A percentile compares a stretch with the other conserved stretches of the same genome.
phyloP scores from a whole-genome alignment of 2,888 invertebrate genomes.

The Hirtodrosophila histrioides region DNA sequence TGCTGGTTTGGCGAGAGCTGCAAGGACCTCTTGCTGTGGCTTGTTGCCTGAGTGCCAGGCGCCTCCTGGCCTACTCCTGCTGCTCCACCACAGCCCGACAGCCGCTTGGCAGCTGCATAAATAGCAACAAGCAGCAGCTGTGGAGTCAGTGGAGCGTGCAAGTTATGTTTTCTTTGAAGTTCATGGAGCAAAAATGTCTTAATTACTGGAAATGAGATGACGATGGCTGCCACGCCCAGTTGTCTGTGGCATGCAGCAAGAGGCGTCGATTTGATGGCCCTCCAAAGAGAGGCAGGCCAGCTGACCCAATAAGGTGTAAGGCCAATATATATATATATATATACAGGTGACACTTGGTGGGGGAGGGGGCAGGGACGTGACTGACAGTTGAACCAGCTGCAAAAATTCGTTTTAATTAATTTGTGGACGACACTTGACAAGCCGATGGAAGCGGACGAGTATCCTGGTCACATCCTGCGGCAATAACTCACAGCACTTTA shows the following conservation, averaged over 20 bases:
- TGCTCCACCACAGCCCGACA: too few relatives aligned
- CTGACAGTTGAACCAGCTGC: constrained; percentile 19
- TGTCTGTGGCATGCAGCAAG: too few relatives aligned
- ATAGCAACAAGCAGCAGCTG: background rate
- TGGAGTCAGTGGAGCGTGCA: constrained; percentile 40
- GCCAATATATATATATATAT: constrained; percentile 1
- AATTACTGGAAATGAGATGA: constrained; percentile 60
- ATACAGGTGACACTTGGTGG: background rate
- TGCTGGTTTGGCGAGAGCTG: too few relatives aligned
- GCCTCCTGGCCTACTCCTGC: too few relatives aligned
- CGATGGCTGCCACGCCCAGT: constrained; percentile 13
- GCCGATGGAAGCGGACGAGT: constrained; percentile 11
- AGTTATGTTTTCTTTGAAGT: constrained; percentile 65
- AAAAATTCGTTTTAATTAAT: constrained; percentile 63
- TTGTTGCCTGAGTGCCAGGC: too few relatives aligned
- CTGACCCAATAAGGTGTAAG: constrained; percentile 16
- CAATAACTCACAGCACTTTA: constrained; percentile 79
- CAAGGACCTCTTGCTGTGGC: too few relatives aligned
- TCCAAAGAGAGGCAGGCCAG: background rate
- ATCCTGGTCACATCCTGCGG: constrained; percentile 73
- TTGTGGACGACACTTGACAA: constrained; percentile 48
- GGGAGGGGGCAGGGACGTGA: background rate
- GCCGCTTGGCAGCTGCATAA: too few relatives aligned
- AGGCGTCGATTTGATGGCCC: background rate
- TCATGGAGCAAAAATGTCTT: constrained; percentile 69